phyloP scores from a whole-genome alignment of 2,113 vertebrate species.

The Coturnix japonica region DNA sequence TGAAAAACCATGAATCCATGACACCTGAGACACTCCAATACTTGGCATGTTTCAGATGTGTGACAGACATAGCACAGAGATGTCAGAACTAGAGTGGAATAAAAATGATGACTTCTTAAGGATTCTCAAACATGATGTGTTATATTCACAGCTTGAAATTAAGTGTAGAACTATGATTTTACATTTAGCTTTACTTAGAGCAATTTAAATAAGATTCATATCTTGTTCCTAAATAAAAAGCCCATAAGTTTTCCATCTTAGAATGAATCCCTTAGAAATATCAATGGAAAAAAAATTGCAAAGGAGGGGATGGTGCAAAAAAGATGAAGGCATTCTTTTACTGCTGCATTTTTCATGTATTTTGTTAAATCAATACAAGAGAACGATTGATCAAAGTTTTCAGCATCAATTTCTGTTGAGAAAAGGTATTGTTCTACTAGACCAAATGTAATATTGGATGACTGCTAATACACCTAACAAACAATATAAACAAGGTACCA shows the following conservation, averaged over 20 bases:
- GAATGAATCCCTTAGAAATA: neutral
- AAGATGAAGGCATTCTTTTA: neutral
- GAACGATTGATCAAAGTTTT: neutral
- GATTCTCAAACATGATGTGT: neutral
- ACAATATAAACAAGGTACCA: neutral
- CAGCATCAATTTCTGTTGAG: neutral
- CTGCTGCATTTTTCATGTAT: neutral
- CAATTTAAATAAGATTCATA: constrained; percentile 24
- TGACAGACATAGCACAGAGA: neutral
- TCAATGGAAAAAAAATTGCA: neutral
- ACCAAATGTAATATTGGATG: neutral
- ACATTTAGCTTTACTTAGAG: neutral
- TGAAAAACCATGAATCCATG: too few relatives aligned
- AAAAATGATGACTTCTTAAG: neutral
- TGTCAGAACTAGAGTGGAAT: neutral
- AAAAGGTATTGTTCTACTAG: neutral
- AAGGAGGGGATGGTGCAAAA: neutral
- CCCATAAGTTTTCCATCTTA: neutral
- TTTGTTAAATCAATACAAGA: neutral
- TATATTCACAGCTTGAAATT: neutral
- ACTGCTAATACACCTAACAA: neutral
- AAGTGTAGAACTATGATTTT: neutral
- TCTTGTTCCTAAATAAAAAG: constrained; percentile 1
- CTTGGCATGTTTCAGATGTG: neutral
- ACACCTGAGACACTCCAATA: neutral